phyloP scores from a whole-genome alignment of 2,797 vertebrate species.

The Acomys russatus region DNA sequence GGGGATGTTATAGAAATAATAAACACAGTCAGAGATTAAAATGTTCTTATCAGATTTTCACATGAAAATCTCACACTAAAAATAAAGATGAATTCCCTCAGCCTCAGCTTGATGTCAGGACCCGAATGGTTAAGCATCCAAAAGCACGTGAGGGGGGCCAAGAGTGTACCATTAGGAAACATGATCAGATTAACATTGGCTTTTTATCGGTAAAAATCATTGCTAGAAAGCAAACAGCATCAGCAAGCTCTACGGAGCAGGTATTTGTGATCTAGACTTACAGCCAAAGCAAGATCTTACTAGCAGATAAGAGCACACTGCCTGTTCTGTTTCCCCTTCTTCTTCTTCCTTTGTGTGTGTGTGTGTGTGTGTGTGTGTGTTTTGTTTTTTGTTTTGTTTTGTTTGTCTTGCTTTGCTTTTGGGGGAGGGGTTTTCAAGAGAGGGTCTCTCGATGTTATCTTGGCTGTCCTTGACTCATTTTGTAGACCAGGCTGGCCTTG shows the following conservation, averaged over 20 bases:
- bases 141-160: constrained; percentile 19
- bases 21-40: constrained; percentile 50
- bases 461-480: no score
- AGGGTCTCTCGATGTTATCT: no score
- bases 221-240: constrained; percentile 36
- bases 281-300: not conserved
- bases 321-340: no score
- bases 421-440: no score
- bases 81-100: not conserved
- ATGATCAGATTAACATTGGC: not conserved
- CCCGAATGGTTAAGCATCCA: not conserved
- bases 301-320: not conserved
- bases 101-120: constrained; percentile 14
- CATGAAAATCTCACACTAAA: constrained; percentile 52
- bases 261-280: constrained; percentile 1
- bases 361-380: no score
- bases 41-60: constrained; percentile 46
- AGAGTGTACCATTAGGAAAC: not conserved
- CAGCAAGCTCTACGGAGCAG: not conserved
- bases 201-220: not conserved
- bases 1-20: not conserved
- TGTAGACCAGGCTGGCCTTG: no score
- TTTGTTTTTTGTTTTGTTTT: no score
- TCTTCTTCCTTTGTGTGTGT: no score
- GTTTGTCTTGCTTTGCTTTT: no score